Base-by-base conservation (phyloP, 2,888 invertebrate genomes). In the Melieria picta region DNA sequence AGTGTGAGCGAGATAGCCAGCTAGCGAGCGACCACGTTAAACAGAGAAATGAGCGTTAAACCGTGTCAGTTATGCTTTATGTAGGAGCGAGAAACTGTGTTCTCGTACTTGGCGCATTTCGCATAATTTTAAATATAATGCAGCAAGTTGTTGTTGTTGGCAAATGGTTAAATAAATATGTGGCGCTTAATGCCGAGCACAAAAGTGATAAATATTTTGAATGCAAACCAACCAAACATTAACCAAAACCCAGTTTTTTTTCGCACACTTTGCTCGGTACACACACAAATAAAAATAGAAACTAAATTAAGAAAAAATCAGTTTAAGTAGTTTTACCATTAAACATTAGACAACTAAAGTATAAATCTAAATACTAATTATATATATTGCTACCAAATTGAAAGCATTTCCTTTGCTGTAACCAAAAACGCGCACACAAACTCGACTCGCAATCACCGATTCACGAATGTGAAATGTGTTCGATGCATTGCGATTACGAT, bases 331-430 rank as follows among this genome's bases (percentile, higher is more conserved):
- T 30, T 30, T 30, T 30, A 30, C 30, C 30, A 30, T 30, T 30
- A 30, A 30, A 30, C 30, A 30, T 30, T 30, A 16, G 13, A 42
- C 6, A 47, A 13, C 13, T 65, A 42, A 11, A 11, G 55, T 43
- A 55, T 55, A 50, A 30, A n/a, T 43, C 56, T 45, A n/a, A 30
- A 6, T 13, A 62, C 45, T 43, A 42, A 42, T 13, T 66, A 9
- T 9, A n/a, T 47, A 48, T 52, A n/a, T 52, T 52, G 5, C 52
- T 61, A 45, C 61, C 56, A 70, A 74, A 74, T 75, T 76, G 75
- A 76, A 77, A 76, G 74, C 76, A 68, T 67, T 77, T 76, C 71
- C 74, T 61, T 43, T 61, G 52, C 43, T 7, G 30, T 30, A 30
- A 30, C 30, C 30, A 30, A 30, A 30, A 30, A 30, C 30, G 30